phyloP scores from a whole-genome alignment of 2,888 invertebrate genomes.

The Macrophya annulata region DNA sequence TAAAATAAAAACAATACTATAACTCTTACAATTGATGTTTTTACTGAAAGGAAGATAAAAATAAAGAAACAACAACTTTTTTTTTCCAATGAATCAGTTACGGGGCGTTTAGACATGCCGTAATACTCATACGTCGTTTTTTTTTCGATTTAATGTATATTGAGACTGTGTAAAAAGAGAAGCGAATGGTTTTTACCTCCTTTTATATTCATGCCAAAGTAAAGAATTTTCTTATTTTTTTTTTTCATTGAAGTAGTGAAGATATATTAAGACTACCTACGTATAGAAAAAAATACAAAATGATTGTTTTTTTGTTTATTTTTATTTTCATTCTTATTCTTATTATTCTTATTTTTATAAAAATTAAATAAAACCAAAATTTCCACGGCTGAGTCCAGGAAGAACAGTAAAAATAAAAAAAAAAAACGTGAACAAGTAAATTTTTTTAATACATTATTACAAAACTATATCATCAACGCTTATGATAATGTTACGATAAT shows the following conservation, averaged over 20 bases:
- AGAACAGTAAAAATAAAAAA: neutral
- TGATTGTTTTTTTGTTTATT: too few species aligned
- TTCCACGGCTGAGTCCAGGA: neutral
- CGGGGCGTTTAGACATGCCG: neutral
- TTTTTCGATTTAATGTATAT: too few species aligned
- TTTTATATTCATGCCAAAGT: neutral
- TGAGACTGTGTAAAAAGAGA: neutral
- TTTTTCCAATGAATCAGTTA: neutral
- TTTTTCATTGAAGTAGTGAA: too few species aligned
- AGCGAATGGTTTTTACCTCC: neutral
- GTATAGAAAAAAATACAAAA: too few species aligned
- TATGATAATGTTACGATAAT: too few species aligned
- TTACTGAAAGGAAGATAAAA: too few species aligned
- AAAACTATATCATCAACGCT: neutral
- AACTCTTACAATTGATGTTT: too few species aligned
- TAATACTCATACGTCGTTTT: too few species aligned
- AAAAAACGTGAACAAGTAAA: neutral
- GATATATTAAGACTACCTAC: too few species aligned
- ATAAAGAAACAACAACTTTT: neutral
- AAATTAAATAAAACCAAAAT: neutral
- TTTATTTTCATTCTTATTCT: too few species aligned
- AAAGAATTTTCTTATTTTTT: too few species aligned
- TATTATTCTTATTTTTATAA: neutral
- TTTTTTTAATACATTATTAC: constrained; percentile 6
- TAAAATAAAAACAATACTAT: neutral